phyloP scores from a whole-genome alignment of 2,797 vertebrate species.

The Lacerta viridis region DNA sequence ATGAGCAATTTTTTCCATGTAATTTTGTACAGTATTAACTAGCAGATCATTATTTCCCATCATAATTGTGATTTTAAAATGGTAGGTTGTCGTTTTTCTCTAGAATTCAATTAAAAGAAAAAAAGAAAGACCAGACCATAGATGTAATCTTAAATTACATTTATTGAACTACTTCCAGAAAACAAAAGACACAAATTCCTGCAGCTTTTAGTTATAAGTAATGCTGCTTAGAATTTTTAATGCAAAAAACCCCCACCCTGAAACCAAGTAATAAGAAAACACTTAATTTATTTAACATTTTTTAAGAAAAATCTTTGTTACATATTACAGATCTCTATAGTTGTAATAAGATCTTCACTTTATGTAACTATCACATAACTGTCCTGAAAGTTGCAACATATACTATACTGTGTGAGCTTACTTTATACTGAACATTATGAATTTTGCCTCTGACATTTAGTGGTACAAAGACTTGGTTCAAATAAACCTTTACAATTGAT shows the following conservation, averaged over 20 bases:
- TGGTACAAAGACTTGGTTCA: background rate
- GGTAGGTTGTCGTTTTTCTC: too few relatives aligned
- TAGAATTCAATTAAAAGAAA: too few relatives aligned
- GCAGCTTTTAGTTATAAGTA: background rate
- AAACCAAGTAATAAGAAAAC: background rate
- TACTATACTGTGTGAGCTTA: background rate
- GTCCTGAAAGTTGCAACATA: background rate
- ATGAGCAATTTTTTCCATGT: background rate
- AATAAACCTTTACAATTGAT: background rate
- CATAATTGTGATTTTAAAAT: background rate
- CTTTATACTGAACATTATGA: conserved; percentile 24
- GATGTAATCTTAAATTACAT: background rate
- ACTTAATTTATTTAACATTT: background rate
- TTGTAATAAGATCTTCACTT: conserved; percentile 23
- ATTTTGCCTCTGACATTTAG: background rate
- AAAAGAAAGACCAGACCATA: background rate
- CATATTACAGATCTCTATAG: background rate
- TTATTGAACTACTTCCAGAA: background rate
- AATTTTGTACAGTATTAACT: too few relatives aligned
- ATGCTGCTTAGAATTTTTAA: background rate
- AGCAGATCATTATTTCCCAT: background rate
- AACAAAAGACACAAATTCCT: background rate
- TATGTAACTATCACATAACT: background rate
- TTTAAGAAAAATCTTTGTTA: background rate
- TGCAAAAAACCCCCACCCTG: background rate